Percentiles rank a stretch among this genome's conserved stretches.
phyloP scores from a whole-genome alignment of 2,797 vertebrate species.

The Rhincodon typus region DNA sequence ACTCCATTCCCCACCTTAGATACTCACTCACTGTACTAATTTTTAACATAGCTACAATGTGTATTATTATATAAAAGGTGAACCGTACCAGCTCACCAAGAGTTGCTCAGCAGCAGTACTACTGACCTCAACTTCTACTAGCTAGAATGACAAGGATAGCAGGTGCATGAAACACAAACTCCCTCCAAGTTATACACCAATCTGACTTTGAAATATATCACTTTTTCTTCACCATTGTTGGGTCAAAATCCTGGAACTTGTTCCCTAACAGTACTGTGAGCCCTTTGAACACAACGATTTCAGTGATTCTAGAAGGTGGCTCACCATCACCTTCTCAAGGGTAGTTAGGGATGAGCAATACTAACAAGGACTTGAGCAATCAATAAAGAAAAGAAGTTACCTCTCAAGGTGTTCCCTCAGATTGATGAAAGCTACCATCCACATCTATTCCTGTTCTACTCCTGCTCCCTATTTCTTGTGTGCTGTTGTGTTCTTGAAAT shows the following conservation, averaged over 20 bases:
- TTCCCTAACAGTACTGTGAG: too few relatives aligned
- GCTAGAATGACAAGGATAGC: background rate
- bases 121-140: background rate
- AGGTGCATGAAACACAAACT: background rate
- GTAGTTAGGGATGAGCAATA: background rate
- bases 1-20: background rate
- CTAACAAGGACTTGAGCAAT: background rate
- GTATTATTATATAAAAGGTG: background rate
- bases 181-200: background rate
- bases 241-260: background rate
- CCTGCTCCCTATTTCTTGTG: background rate
- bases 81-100: background rate
- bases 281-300: background rate
- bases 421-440: background rate
- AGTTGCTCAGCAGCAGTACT: background rate
- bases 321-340: background rate
- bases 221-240: background rate
- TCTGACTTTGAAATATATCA: background rate
- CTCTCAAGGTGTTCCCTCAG: background rate
- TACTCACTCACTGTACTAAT: background rate
- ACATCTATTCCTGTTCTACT: background rate
- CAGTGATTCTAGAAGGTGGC: background rate
- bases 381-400: background rate
- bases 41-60: background rate
- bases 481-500: background rate